phyloP scores from a whole-genome alignment of 1,140 invertebrate genomes.

The Tetragonula clypearis region DNA sequence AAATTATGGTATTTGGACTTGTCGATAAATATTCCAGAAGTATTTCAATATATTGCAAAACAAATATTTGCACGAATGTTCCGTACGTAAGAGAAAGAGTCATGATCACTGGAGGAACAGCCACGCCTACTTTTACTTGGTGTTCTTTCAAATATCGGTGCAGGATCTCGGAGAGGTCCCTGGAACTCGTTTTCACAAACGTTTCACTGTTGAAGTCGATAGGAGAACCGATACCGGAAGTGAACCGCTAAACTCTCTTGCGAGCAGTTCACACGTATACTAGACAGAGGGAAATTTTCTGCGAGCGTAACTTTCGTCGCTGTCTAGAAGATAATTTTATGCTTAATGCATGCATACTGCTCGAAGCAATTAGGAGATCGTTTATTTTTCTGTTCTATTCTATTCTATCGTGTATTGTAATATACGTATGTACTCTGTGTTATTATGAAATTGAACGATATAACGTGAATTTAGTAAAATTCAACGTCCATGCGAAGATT shows the following conservation, averaged over 20 bases:
- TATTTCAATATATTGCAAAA: background rate
- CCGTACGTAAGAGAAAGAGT: constrained; percentile 46
- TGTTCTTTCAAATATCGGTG: constrained; percentile 76
- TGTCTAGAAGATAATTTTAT: background rate
- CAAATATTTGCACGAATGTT: background rate
- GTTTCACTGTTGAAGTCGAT: constrained; percentile 58
- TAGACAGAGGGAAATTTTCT: background rate
- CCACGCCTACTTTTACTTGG: constrained; percentile 77
- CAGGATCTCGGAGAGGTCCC: constrained; percentile 51
- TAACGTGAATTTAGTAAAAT: background rate
- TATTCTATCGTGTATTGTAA: background rate
- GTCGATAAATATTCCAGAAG: background rate
- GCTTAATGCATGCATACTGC: background rate
- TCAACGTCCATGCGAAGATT: background rate
- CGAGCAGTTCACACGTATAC: constrained; percentile 26
- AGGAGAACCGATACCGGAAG: constrained; percentile 55
- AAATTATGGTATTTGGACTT: background rate
- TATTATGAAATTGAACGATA: background rate
- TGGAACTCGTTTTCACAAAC: constrained; percentile 69
- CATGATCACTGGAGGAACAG: constrained; percentile 63
- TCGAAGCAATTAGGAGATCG: background rate
- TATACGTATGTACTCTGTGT: too few relatives aligned
- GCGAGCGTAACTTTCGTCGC: background rate
- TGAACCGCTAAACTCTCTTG: constrained; percentile 16
- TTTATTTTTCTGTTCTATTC: background rate